A percentile compares a stretch with the other conserved stretches of the same genome.
phyloP scores from a whole-genome alignment of 2,888 invertebrate genomes.

The Idaea dimidiata region DNA sequence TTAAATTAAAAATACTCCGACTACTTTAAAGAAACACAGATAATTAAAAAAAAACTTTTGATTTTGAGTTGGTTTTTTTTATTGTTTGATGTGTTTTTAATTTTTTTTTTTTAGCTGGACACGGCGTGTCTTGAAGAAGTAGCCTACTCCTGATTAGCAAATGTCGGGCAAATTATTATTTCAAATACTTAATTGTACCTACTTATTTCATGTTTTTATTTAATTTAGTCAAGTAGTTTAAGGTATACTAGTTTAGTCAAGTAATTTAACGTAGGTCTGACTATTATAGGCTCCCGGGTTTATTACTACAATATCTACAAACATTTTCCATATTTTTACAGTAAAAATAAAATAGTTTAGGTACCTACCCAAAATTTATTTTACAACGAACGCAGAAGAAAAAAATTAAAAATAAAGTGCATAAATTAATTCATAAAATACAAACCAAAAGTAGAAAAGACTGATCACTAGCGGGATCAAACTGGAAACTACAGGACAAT shows the following conservation, averaged over 20 bases:
- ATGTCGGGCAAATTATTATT: too few species aligned
- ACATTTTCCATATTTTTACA: neutral
- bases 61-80: too few species aligned
- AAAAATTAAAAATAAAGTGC: neutral
- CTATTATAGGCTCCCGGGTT: neutral
- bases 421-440: neutral
- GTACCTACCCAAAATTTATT: neutral
- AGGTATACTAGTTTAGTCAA: neutral
- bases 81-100: too few species aligned
- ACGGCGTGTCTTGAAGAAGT: too few species aligned
- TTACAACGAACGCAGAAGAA: neutral
- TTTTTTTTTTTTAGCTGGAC: too few species aligned
- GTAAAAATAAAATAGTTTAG: neutral
- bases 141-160: too few species aligned
- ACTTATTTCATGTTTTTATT: too few species aligned
- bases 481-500: slow-evolving; percentile 1
- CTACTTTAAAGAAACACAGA: too few species aligned
- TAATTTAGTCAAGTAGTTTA: neutral
- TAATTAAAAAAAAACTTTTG: too few species aligned
- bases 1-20: too few species aligned
- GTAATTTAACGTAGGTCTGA: neutral
- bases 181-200: too few species aligned
- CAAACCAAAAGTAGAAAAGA: slow-evolving; percentile 3
- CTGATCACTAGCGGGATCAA: slow-evolving; percentile 2
- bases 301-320: neutral